Evolutionary conservation across 2,797 vertebrate species (phyloP).

Genomic region (Cuculus canorus): DNA sequence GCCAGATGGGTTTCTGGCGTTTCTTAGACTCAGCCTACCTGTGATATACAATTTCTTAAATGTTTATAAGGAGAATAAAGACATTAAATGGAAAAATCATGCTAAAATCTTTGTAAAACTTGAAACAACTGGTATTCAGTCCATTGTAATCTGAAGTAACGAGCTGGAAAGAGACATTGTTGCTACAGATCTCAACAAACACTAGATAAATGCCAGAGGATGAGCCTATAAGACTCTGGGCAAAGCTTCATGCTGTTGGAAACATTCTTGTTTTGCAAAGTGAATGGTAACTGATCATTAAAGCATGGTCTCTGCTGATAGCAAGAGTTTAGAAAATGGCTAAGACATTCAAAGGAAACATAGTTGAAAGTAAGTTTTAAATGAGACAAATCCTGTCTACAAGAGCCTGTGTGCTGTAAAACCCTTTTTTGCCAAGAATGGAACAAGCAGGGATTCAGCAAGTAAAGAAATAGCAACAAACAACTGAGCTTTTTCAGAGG

Average conservation of each 20-base stretch:
- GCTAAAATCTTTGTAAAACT: background rate
- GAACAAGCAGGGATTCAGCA: slow-evolving; percentile 11
- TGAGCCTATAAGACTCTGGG: background rate
- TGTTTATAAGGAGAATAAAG: background rate
- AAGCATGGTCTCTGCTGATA: slow-evolving; percentile 3
- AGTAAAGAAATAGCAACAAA: slow-evolving; percentile 7
- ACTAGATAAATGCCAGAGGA: background rate
- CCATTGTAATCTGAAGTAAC: background rate
- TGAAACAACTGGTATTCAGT: background rate
- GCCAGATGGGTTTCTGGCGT: background rate
- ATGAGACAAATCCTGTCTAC: background rate
- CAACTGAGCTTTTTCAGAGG: background rate
- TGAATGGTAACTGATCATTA: slow-evolving; percentile 34
- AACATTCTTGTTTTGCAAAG: slow-evolving; percentile 38
- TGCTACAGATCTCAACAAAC: background rate
- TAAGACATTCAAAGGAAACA: background rate
- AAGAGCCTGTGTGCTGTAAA: slow-evolving; percentile 17
- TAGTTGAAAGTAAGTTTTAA: slow-evolving; percentile 9
- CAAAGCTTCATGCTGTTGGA: background rate
- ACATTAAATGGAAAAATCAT: background rate
- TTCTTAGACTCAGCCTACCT: background rate
- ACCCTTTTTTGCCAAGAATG: slow-evolving; percentile 21
- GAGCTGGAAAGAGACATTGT: background rate
- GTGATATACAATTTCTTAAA: background rate
- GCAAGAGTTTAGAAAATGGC: background rate